Evolutionary conservation across 2,888 invertebrate genomes (phyloP), one percentile per base, ranked within the genome.

Genomic region (Operophtera brumata): DNA sequence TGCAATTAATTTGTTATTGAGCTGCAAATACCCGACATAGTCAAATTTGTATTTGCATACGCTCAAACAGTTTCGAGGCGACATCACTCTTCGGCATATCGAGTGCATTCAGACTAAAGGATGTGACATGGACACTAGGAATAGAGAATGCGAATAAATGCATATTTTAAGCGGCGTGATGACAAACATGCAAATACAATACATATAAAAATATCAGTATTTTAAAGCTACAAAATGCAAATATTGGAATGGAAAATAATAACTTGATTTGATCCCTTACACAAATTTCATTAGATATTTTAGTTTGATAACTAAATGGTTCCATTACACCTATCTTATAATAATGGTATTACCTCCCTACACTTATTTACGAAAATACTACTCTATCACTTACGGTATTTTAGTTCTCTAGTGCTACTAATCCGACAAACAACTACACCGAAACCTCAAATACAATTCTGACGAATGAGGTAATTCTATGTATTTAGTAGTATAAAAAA

Each of bases 61-160:
- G 64, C 67, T 71, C 69, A 67, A 42, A 71, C 70, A 68, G 73
- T 70, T 69, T 70, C 64, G 78, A 80, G 80, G 82, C 82, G 78
- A 84, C 75, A 83, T 86, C 87, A 88, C 89, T 88, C 89, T 80
- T 85, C 88, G 88, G 89, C 88, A 84, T 81, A 78, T 81, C 66
- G 82, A 84, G 87, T 89, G 87, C 85, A 80, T 75, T 76, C 62
- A 77, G 74, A 82, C 86, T 86, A 88, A 62, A 75, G 84, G 81
- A 79, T 78, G 80, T 86, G 85, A 75, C 69, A 74, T 79, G 86
- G 86, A 79, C 72, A 76, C 78, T 79, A 80, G 89, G 86, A 79
- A 74, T 61, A 70, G 54, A 71, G 61, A 53, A 61, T 50, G 57
- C 59, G 59, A 63, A 64, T 53, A 62, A 57, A 66, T 64, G 59